These are phyloP conservation scores for Ceratosolen solmsi DNA, from an alignment of 1,140 invertebrate species.

Conservation along the genomic window DNA sequence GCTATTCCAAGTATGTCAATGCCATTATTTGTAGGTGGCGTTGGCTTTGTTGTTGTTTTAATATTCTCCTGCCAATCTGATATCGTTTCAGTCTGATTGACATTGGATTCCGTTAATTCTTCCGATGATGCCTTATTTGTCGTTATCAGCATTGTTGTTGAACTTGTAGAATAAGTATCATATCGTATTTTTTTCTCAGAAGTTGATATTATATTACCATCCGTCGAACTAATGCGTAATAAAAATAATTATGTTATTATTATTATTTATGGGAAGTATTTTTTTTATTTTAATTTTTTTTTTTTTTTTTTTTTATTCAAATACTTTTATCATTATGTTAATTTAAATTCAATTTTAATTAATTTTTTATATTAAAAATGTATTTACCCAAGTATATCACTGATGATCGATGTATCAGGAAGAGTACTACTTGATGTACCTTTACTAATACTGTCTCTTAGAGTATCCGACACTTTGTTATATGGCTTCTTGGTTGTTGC, in stretches of 20 bases:
- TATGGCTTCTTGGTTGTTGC: not conserved
- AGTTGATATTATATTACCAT: not conserved
- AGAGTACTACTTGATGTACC: not conserved
- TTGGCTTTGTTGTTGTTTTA: conserved; percentile 56
- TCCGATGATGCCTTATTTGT: conserved; percentile 31
- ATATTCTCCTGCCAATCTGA: conserved; percentile 59
- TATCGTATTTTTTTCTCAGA: too few species aligned
- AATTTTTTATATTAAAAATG: too few species aligned
- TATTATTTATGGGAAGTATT: too few species aligned
- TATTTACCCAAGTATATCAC: conserved; percentile 8
- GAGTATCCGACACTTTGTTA: not conserved
- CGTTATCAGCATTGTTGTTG: conserved; percentile 1
- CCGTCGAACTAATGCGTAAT: not conserved
- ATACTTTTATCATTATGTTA: not conserved
- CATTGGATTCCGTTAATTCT: conserved; percentile 34
- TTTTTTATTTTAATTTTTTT: too few species aligned
- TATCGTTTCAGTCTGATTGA: conserved; percentile 51
- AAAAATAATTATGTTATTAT: not conserved
- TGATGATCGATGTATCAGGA: not conserved
- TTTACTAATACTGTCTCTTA: not conserved
- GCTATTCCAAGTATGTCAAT: conserved; percentile 71
- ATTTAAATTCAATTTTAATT: not conserved
- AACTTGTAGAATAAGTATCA: not conserved
- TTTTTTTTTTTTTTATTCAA: not conserved
- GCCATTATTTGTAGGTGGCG: conserved; percentile 50